Conservation (phyloP, 2,888 invertebrate species). For the Cerceris rybyensis region DNA sequence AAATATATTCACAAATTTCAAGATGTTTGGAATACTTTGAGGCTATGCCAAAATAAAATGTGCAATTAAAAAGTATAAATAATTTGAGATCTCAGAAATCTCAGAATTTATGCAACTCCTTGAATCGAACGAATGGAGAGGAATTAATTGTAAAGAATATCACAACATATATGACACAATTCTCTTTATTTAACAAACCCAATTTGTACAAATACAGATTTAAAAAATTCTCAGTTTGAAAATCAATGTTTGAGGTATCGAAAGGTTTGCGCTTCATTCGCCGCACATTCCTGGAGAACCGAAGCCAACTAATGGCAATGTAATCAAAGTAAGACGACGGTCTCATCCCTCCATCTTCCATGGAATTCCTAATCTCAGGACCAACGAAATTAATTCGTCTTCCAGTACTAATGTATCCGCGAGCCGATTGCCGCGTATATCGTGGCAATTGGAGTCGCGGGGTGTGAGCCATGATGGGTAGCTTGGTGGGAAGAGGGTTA, state of each 20-base stretch:
- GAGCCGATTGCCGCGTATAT: constrained; percentile 66
- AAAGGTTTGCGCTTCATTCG: constrained; percentile 12
- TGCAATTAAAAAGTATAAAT: too few relatives aligned
- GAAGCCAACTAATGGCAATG: constrained; percentile 51
- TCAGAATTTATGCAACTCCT: too few relatives aligned
- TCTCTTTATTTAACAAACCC: neutral
- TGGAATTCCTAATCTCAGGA: constrained; percentile 64
- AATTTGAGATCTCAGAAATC: too few relatives aligned
- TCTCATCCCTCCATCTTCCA: constrained; percentile 25
- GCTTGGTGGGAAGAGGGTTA: constrained; percentile 50
- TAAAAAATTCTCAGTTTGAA: neutral
- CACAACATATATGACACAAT: neutral
- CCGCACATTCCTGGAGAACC: constrained; percentile 7
- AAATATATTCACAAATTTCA: too few relatives aligned
- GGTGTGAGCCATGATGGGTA: constrained; percentile 36
- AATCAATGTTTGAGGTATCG: neutral
- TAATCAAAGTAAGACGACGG: constrained; percentile 64
- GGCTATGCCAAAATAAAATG: too few relatives aligned
- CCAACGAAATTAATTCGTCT: constrained; percentile 76
- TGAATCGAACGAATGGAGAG: neutral
- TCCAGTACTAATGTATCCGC: constrained; percentile 69
- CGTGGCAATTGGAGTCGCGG: constrained; percentile 36
- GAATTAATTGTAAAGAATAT: too few relatives aligned
- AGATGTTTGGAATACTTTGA: too few relatives aligned
- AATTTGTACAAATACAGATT: too few relatives aligned